Evolutionary conservation across 2,113 vertebrate species (phyloP).

Genomic region (Amblyornis subalaris): DNA sequence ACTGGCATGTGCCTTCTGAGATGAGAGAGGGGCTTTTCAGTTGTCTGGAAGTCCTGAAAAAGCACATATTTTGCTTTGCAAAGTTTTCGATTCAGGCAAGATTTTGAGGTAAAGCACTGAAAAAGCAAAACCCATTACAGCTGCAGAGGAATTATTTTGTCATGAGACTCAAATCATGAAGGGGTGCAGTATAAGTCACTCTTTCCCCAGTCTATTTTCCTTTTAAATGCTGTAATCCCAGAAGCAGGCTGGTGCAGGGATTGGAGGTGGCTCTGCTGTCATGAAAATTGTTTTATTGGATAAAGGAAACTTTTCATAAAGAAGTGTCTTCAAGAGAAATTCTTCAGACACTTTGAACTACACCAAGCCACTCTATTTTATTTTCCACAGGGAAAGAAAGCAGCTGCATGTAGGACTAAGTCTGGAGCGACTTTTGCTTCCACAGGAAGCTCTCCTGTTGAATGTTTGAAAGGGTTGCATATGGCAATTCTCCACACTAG

Average conservation of each 20-base stretch:
- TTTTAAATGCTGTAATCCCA: not conserved
- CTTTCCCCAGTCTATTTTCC: not conserved
- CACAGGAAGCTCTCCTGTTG: not conserved
- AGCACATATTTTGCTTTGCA: not conserved
- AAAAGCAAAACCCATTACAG: not conserved
- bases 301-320: not conserved
- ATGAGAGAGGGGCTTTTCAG: rapidly evolving
- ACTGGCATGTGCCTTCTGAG: not conserved
- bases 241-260: not conserved
- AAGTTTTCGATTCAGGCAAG: not conserved
- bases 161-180: not conserved
- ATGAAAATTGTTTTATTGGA: not conserved
- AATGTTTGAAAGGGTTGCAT: not conserved
- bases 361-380: not conserved
- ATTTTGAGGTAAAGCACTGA: not conserved
- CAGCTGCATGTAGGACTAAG: not conserved
- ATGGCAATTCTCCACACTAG: not conserved
- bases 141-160: not conserved
- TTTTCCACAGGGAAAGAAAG: not conserved
- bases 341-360: not conserved
- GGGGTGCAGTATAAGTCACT: not conserved
- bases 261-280: not conserved
- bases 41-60: not conserved
- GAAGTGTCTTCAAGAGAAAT: not conserved
- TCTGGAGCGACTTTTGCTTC: not conserved